Conservation (phyloP, 2,888 invertebrate genomes). For the Sialis fuliginosa region DNA sequence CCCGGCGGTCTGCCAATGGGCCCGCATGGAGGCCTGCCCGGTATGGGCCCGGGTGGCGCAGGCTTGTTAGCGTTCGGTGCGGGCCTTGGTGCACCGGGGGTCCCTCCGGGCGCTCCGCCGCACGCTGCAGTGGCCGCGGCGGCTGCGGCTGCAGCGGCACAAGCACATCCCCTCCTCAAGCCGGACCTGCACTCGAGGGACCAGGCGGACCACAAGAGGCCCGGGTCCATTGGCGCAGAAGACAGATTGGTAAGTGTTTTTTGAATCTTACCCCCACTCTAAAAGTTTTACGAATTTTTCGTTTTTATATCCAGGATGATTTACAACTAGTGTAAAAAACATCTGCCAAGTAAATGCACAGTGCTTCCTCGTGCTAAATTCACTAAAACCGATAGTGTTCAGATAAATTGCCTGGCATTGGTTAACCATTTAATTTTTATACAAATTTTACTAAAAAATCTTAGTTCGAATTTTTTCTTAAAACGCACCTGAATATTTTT, state of each 20-base stretch:
- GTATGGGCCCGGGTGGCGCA: slow-evolving; percentile 21
- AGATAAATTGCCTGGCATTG: too few species aligned
- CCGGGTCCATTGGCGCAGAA: slow-evolving; percentile 22
- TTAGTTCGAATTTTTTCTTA: too few species aligned
- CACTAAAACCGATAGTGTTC: too few species aligned
- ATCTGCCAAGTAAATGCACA: too few species aligned
- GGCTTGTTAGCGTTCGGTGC: slow-evolving; percentile 19
- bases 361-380: too few species aligned
- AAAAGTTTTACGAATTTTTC: neutral
- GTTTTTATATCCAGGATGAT: neutral
- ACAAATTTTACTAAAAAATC: too few species aligned
- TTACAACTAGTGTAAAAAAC: too few species aligned
- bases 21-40: slow-evolving; percentile 22
- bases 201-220: slow-evolving; percentile 12
- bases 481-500: too few species aligned
- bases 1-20: slow-evolving; percentile 20
- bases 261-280: neutral
- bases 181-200: slow-evolving; percentile 21
- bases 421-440: too few species aligned
- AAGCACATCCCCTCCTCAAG: slow-evolving; percentile 21
- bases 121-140: slow-evolving; percentile 17
- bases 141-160: slow-evolving; percentile 10
- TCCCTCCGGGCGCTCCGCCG: slow-evolving; percentile 18
- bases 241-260: slow-evolving; percentile 24
- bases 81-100: slow-evolving; percentile 15